Percentiles rank a stretch among this genome's conserved stretches.
Evolutionary conservation across 2,888 invertebrate species (phyloP).

Genomic region (Tolmerus cingulatus): DNA sequence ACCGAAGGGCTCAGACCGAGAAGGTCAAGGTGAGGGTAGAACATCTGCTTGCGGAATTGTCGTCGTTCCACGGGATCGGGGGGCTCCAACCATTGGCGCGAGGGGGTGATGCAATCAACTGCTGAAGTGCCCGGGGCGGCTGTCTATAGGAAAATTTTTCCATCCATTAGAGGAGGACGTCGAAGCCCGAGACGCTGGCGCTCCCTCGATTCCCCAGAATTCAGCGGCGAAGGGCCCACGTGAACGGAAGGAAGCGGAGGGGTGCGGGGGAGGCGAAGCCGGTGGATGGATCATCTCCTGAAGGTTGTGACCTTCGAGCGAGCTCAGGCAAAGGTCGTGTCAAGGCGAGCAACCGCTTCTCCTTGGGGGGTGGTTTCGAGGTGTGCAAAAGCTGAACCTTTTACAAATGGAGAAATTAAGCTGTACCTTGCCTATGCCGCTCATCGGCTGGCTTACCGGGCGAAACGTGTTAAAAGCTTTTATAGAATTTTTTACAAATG

Average conservation of each 20-base stretch:
- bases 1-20: background rate
- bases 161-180: background rate
- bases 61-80: background rate
- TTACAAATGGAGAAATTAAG: background rate
- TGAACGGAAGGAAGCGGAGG: background rate
- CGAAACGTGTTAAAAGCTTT: background rate
- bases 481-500: background rate
- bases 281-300: background rate
- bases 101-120: background rate
- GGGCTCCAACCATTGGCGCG: background rate
- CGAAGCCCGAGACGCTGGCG: background rate
- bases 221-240: background rate
- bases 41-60: background rate
- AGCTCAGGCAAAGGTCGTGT: conserved; percentile 1
- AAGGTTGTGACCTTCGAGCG: background rate
- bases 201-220: background rate
- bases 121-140: background rate
- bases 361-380: background rate
- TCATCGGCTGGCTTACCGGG: background rate
- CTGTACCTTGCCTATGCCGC: background rate
- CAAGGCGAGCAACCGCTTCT: background rate
- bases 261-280: too few species aligned
- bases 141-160: background rate
- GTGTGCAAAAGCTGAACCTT: background rate
- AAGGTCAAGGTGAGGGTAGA: background rate